A percentile compares a stretch with the other conserved stretches of the same genome.
These are phyloP conservation scores for human DNA, from an alignment of 2,113 vertebrate species.

Conservation along the genomic window DNA sequence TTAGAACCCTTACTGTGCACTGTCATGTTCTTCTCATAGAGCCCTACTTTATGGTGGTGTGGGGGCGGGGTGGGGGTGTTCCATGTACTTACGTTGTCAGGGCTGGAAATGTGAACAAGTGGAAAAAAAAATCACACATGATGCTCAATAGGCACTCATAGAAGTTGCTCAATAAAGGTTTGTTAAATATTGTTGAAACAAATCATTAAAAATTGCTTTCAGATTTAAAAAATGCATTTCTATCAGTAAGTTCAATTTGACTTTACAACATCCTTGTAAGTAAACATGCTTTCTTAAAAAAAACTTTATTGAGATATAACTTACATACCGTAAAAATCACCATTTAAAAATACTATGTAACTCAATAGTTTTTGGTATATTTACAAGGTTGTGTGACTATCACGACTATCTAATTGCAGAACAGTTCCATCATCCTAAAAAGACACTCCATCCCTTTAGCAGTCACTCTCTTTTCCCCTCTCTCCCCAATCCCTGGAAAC, in stretches of 20 bases:
- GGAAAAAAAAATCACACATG: not conserved
- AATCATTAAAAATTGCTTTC: not conserved
- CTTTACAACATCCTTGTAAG: not conserved
- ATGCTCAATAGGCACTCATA: not conserved
- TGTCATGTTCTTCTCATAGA: not conserved
- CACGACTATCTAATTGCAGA: not conserved
- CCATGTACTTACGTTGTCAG: not conserved
- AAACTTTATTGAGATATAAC: not conserved
- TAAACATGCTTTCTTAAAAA: not conserved
- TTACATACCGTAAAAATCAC: not conserved
- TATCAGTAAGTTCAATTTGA: not conserved
- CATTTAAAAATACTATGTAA: not conserved
- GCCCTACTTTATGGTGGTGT: no score
- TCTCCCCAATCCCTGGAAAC: not conserved
- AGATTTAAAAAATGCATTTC: not conserved
- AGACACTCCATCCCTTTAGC: not conserved
- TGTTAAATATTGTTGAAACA: not conserved
- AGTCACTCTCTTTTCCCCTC: not conserved
- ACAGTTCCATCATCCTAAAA: not conserved
- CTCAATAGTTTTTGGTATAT: not conserved
- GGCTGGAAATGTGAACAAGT: not conserved
- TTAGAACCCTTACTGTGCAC: not conserved
- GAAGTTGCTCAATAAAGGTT: not conserved
- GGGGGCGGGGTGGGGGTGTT: not conserved
- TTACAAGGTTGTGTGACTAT: not conserved